These are phyloP conservation scores for Semnornis frantzii DNA, from an alignment of 2,113 vertebrate species.

Conservation along the genomic window DNA sequence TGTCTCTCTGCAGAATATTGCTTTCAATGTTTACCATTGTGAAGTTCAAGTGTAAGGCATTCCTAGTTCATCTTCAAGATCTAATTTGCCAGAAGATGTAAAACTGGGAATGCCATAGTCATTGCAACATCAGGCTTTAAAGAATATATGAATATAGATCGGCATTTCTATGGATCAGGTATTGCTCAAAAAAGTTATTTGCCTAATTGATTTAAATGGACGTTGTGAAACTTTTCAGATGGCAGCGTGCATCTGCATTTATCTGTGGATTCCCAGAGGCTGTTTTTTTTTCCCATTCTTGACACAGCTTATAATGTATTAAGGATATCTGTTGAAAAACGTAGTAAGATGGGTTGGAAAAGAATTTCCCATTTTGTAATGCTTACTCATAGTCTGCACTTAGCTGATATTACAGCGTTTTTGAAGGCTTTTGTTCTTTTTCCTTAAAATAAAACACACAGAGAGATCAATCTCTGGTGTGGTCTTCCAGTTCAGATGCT, in stretches of 20 bases:
- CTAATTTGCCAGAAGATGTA: neutral
- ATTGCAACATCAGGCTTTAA: neutral
- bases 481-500: neutral
- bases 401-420: neutral
- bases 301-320: neutral
- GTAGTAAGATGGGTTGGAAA: neutral
- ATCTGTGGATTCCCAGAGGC: neutral
- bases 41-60: constrained; percentile 29
- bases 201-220: neutral
- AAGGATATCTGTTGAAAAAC: neutral
- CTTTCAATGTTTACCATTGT: neutral
- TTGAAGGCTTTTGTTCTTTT: neutral
- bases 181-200: neutral
- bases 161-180: neutral
- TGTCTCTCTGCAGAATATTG: constrained; percentile 25
- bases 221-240: neutral
- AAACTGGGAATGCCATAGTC: neutral
- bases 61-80: neutral
- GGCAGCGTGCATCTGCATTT: neutral
- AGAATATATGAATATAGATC: neutral
- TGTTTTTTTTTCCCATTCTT: neutral
- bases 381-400: neutral
- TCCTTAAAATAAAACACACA: neutral
- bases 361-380: neutral
- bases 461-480: neutral